Evolutionary conservation across 2,797 vertebrate genomes (phyloP), one percentile per base, ranked within the genome.

Genomic region (Hippocampus kuda): DNA sequence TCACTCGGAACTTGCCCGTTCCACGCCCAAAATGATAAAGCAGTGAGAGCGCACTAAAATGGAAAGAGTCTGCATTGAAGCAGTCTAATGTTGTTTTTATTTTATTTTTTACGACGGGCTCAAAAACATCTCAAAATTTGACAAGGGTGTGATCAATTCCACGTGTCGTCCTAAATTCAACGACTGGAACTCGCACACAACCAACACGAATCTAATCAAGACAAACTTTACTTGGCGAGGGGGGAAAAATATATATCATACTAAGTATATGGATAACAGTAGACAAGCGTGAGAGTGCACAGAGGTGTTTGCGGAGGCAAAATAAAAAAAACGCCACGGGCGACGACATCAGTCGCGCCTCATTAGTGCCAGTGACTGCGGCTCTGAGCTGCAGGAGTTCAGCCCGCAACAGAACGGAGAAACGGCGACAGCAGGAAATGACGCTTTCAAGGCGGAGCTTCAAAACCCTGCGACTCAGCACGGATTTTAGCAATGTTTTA

Each of bases 291-390:
- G 7, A 10, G 27, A 34, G 26, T 18, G 27, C 27, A 34, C 62
- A 70, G 72, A 54, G 44, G 72, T 44, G 53, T 34, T 15, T 72
- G 16, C 26, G 34, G 24, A 65, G 26, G 63, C 63, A 44, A 26
- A 46, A 44, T 11, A 24, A 24, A 64, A 22, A 24, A 64, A 64
- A 64, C 38, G 41, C 61, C n/a, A 24, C 44, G 26, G 63, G 63
- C 26, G 63, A 65, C n/a, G 44, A 49, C 44, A 48, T 65, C 63
- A 48, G 41, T 65, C 42, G 44, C 16, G 63, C 63, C 63, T 65
- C 63, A 65, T 65, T 65, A 65, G 63, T 9, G 13, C 63, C 24
- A 49, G 15, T 16, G 63, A 10, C 63, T 46, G 24, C 6, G 16
- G 44, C n/a, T 65, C 44, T 1, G n/a, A 65, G 24, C 63, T 27